Evolutionary conservation across 2,113 vertebrate species (phyloP), one percentile per base, ranked within the genome.

Genomic region (Corvus moneduloides): DNA sequence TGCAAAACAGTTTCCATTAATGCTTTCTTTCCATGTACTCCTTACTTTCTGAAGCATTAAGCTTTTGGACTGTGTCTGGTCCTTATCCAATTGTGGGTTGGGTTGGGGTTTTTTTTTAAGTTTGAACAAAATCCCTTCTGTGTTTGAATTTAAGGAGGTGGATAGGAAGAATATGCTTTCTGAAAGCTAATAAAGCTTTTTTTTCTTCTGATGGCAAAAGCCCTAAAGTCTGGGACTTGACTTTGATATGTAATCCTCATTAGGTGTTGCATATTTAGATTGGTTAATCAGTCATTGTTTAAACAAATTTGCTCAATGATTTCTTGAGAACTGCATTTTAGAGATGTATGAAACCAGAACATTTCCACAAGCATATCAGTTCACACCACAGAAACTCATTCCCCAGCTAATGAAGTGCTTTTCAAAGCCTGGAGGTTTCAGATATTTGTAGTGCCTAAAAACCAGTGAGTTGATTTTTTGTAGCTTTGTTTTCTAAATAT

Each of bases 401-500:
- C 76, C 41, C 30, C 28, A 75, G 68, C 37, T 95, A 90, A 84
- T 78, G 80, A 64, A 96, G 44, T 64, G 56, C n/a, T 91, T 94
- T 91, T 84, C 64, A 90, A 86, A 84, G 75, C 85, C 52, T 75
- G 28, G 21, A 74, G 52, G 30, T 86, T 94, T 96, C 66, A 93
- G 88, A 46, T 92, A 62, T 84, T 93, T 90, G 81, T 81, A 78
- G 72, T 72, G 61, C 76, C 84, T 94, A 52, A 89, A 87, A 90
- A 51, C 22, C 46, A 54, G 41, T 2, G 58, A 87, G 84, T 37
- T 93, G n/a, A 80, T 83, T 83, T 96, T 87, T 46, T 83, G n/a
- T 93, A 35, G 52, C 62, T 95, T 95, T 92, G 88, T 96, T 96
- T 96, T 93, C 86, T 95, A 94, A 84, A 81, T 84, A 89, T 95